Conservation (phyloP, 2,888 invertebrate species). For the Acanthoscelides obtectus region DNA sequence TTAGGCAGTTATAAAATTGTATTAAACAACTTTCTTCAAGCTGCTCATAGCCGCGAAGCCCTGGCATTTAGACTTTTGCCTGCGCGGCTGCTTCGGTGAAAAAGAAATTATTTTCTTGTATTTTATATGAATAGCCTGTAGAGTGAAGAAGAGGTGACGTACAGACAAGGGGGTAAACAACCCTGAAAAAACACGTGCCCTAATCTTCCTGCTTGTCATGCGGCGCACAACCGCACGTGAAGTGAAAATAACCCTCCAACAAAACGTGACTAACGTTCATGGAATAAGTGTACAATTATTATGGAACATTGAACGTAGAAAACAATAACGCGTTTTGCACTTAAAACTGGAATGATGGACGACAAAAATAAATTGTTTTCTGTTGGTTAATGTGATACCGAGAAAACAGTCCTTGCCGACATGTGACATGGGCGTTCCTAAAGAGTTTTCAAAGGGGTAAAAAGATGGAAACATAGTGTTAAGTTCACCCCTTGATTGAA, state of each 20-base stretch:
- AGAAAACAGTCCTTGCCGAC: neutral
- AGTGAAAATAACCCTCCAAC: neutral
- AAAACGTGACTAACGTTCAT: neutral
- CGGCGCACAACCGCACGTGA: too few relatives aligned
- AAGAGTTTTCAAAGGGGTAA: too few relatives aligned
- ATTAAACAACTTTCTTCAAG: too few relatives aligned
- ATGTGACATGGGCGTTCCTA: neutral
- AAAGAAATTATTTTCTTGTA: too few relatives aligned
- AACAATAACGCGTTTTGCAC: neutral
- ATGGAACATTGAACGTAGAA: neutral
- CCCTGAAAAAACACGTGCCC: neutral
- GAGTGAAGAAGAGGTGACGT: too few relatives aligned
- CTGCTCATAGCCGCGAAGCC: too few relatives aligned
- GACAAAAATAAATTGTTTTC: neutral
- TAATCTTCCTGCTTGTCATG: neutral
- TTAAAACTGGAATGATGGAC: neutral
- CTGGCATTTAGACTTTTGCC: too few relatives aligned
- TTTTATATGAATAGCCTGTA: too few relatives aligned
- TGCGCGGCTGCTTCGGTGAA: too few relatives aligned
- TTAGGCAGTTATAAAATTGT: too few relatives aligned
- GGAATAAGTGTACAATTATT: neutral
- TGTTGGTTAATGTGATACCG: neutral
- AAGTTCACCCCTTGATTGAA: too few relatives aligned
- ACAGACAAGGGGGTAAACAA: neutral
- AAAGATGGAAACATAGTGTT: too few relatives aligned